Conservation (phyloP, 2,888 invertebrate genomes). For the Sabatieria punctata region DNA sequence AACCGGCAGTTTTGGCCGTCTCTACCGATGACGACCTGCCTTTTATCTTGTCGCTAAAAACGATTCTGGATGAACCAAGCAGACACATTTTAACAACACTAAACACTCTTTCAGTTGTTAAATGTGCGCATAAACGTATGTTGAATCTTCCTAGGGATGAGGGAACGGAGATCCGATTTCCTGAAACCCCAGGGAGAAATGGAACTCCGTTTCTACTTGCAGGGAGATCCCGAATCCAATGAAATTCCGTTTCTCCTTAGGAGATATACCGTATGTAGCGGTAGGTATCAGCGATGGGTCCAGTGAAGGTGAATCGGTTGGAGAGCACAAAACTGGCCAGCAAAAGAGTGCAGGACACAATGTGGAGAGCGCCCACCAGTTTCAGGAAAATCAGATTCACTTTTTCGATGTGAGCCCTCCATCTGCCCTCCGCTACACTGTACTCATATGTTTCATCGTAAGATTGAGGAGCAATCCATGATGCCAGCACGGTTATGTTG, state of each 20-base stretch:
- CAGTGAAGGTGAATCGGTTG: conserved; percentile 16
- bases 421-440: not conserved
- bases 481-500: conserved; percentile 22
- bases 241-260: no score
- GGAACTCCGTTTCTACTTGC: no score
- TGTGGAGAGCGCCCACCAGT: conserved; percentile 26
- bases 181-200: no score
- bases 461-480: conserved; percentile 25
- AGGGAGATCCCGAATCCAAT: no score
- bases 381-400: conserved; percentile 15
- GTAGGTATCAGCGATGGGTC: conserved; percentile 3
- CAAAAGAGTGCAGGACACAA: conserved; percentile 28
- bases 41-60: not conserved
- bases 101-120: no score
- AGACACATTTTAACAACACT: no score
- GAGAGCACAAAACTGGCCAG: conserved; percentile 33
- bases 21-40: not conserved
- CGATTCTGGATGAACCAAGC: no score
- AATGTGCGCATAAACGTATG: no score
- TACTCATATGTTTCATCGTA: conserved; percentile 3
- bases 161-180: no score
- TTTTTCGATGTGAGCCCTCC: conserved; percentile 5
- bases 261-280: not conserved
- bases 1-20: no score
- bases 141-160: no score